A percentile compares a stretch with the other conserved stretches of the same genome.
Conservation (phyloP, 2,113 vertebrate species). For the Oostethus manadensis region DNA sequence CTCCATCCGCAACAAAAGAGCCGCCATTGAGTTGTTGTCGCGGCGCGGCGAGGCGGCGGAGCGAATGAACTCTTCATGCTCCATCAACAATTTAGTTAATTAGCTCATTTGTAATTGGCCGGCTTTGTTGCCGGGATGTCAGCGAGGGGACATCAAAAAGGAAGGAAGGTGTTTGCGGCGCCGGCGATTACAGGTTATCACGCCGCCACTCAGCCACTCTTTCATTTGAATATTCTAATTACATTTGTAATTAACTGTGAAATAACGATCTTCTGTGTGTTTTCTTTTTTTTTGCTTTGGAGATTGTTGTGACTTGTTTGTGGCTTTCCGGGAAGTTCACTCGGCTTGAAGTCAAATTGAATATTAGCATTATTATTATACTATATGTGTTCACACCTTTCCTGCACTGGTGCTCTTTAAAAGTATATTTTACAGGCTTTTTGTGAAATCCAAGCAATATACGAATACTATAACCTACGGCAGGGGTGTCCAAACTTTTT, state of each 20-base stretch:
- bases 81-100: slow-evolving; percentile 99
- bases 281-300: background rate
- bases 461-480: too few relatives aligned
- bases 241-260: slow-evolving; percentile 78
- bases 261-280: slow-evolving; percentile 70
- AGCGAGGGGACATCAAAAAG: slow-evolving; percentile 94
- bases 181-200: slow-evolving; percentile 82
- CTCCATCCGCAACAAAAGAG: slow-evolving; percentile 78
- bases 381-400: too few relatives aligned
- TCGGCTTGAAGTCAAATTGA: too few relatives aligned
- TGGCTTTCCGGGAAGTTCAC: slow-evolving; percentile 36
- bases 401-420: too few relatives aligned
- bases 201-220: slow-evolving; percentile 77
- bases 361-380: too few relatives aligned
- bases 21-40: slow-evolving; percentile 90
- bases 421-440: too few relatives aligned
- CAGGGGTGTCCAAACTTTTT: too few relatives aligned
- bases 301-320: slow-evolving; percentile 50
- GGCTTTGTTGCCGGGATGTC: slow-evolving; percentile 97
- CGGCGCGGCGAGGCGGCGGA: slow-evolving; percentile 90
- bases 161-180: slow-evolving; percentile 92
- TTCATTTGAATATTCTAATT: slow-evolving; percentile 82
- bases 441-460: too few relatives aligned
- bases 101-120: slow-evolving; percentile 99
- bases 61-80: slow-evolving; percentile 99